These are phyloP conservation scores for Lasioglossum figueresi DNA, from an alignment of 2,888 invertebrate species.

Conservation along the genomic window DNA sequence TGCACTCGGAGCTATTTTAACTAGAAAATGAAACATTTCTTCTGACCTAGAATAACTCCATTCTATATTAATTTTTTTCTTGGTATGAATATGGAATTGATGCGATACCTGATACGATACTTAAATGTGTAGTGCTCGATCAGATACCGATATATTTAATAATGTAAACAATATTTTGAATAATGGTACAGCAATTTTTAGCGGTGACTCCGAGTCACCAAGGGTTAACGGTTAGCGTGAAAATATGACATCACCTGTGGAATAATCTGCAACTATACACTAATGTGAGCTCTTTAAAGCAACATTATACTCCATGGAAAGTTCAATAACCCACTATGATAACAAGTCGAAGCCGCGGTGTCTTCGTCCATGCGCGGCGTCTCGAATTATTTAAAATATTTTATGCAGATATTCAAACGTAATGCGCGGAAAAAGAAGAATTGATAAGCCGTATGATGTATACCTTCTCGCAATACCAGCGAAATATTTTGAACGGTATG, in stretches of 20 bases:
- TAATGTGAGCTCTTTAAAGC: not conserved
- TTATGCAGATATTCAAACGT: constrained; percentile 20
- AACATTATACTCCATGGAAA: not conserved
- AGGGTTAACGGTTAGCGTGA: not conserved
- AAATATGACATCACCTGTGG: not conserved
- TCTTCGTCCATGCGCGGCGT: not conserved
- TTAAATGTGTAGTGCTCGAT: too few species aligned
- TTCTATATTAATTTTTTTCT: too few species aligned
- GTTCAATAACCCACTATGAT: not conserved
- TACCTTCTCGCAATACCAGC: constrained; percentile 26
- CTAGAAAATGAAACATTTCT: too few species aligned
- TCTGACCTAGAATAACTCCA: too few species aligned
- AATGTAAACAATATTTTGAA: too few species aligned
- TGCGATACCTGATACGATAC: too few species aligned
- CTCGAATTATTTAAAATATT: not conserved
- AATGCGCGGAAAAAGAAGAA: not conserved
- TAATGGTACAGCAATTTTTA: too few species aligned
- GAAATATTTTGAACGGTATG: constrained; percentile 45
- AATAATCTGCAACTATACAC: not conserved
- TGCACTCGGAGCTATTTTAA: too few species aligned
- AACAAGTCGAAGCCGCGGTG: not conserved
- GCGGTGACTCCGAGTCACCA: too few species aligned
- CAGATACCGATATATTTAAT: too few species aligned
- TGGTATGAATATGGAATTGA: too few species aligned
- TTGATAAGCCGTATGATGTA: constrained; percentile 1